These are phyloP conservation scores for Urocynchramus pylzowi DNA, from an alignment of 2,113 vertebrate species.

Conservation along the genomic window DNA sequence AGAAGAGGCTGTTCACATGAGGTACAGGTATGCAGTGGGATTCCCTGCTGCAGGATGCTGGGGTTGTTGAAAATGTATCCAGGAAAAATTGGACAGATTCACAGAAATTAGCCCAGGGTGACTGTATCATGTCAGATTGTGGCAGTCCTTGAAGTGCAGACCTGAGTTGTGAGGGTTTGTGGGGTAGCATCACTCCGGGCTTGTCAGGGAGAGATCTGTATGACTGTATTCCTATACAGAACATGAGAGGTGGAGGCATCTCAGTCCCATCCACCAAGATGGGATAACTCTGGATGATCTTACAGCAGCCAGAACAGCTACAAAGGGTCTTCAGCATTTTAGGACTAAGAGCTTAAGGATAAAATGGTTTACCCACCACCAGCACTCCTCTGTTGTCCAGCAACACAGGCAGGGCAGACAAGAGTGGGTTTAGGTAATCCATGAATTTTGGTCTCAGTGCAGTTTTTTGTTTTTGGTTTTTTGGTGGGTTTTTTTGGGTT, in stretches of 20 bases:
- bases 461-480: neutral
- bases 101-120: neutral
- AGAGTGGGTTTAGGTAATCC: neutral
- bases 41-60: neutral
- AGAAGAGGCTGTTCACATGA: neutral
- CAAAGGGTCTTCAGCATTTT: neutral
- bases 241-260: neutral
- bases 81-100: neutral
- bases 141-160: neutral
- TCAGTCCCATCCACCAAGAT: neutral
- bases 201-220: neutral
- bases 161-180: neutral
- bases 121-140: neutral
- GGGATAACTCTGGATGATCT: neutral
- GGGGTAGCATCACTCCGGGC: neutral
- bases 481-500: no score
- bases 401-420: neutral
- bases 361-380: neutral
- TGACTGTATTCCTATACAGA: fast-evolving
- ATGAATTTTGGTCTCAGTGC: neutral
- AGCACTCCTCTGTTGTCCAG: neutral
- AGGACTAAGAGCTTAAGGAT: neutral
- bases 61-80: neutral
- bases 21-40: neutral
- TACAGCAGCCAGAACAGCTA: neutral